Evolutionary conservation across 1,140 invertebrate genomes (phyloP), one percentile per base, ranked within the genome.

Genomic region (Pristionchus pacificus): DNA sequence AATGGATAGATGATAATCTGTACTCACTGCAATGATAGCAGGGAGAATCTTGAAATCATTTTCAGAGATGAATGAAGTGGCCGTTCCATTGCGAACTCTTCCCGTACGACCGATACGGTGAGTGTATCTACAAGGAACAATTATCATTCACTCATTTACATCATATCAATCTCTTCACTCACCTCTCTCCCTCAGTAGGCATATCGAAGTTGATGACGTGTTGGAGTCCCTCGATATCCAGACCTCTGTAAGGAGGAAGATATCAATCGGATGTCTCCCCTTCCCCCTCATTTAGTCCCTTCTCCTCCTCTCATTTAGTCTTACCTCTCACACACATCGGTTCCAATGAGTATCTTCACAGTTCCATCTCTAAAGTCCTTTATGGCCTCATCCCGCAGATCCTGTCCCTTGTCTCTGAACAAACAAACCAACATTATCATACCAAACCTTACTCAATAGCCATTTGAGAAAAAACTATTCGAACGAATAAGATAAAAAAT

Each of bases 171-270:
- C n/a, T n/a, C n/a, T n/a, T n/a, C n/a, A n/a, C n/a, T n/a, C n/a
- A 49, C 38, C 38, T 49, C 38, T 49, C 38, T 10, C 6, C 38
- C 6, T 49, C 38, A 49, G 6, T 49, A 10, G 66, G 66, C 30
- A 68, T 19, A 32, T 68, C 66, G 15, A 60, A 68, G 30, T 68
- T 60, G 58, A 68, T 33, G 15, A 68, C 66, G 3, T 58, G 28
- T 29, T 68, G 29, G 29, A 68, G 33, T 29, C 60, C 49, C 0
- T 19, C 1, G 29, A 68, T 58, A 27, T 60, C 66, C 6, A 68
- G 28, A 24, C 66, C 57, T 15, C 58, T 28, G 25, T 28, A 28
- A 1, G 59, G 24, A 28, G n/a, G n/a, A n/a, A n/a, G n/a, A n/a
- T n/a, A n/a, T n/a, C n/a, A n/a, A n/a, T n/a, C n/a, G n/a, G n/a